phyloP scores from a whole-genome alignment of 1,140 invertebrate species.

The Drosophila kohkoa region DNA sequence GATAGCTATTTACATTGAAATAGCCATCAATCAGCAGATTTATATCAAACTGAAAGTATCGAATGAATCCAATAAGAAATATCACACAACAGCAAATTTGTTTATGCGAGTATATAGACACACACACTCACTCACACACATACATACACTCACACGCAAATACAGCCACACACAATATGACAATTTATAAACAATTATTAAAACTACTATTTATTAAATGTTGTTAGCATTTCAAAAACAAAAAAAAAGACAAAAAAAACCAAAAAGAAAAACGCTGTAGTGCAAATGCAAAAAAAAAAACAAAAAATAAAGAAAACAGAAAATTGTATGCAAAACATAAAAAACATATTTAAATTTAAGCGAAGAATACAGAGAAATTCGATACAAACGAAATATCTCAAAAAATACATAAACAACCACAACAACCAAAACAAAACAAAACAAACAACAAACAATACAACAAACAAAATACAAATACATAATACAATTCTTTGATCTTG shows the following conservation, averaged over 20 bases:
- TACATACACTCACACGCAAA: conserved; percentile 24
- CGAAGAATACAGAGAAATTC: conserved; percentile 50
- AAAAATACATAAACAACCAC: conserved; percentile 45
- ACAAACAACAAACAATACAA: conserved; percentile 57
- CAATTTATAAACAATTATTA: conserved; percentile 76
- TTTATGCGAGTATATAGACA: conserved; percentile 39
- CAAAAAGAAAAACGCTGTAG: conserved; percentile 65
- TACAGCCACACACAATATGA: conserved; percentile 62
- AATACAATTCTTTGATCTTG: conserved; percentile 78
- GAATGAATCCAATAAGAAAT: conserved; percentile 53
- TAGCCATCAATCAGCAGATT: conserved; percentile 36
- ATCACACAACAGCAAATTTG: conserved; percentile 70
- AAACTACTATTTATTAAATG: conserved; percentile 81
- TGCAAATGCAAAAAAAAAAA: conserved; percentile 72
- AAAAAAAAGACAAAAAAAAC: conserved; percentile 48
- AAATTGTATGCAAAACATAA: conserved; percentile 72
- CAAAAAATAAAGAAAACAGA: conserved; percentile 54
- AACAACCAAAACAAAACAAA: conserved; percentile 60
- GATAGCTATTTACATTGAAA: conserved; percentile 42
- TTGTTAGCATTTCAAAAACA: conserved; percentile 75
- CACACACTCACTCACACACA: conserved; percentile 24
- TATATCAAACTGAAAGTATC: conserved; percentile 65
- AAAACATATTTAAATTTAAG: conserved; percentile 81
- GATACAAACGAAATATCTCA: conserved; percentile 48
- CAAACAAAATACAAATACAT: conserved; percentile 51